phyloP scores from a whole-genome alignment of 35 echinoderm and acorn worm genomes.

The Apostichopus parvimensis region DNA sequence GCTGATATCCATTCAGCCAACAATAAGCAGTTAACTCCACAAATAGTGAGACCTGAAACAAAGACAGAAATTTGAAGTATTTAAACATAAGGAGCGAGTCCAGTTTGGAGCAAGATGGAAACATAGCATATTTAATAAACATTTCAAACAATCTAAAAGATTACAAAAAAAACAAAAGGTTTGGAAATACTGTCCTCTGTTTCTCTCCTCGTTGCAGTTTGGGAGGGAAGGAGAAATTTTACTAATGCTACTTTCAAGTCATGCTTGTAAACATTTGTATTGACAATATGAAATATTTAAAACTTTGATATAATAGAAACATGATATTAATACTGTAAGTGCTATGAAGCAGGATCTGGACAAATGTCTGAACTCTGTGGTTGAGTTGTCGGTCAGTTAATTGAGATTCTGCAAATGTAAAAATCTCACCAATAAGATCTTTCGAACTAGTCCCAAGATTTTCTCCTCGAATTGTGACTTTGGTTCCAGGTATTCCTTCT shows the following conservation, averaged over 20 bases:
- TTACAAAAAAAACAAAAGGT: too few species aligned
- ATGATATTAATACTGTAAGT: too few species aligned
- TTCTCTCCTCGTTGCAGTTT: too few species aligned
- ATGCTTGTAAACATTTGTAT: neutral
- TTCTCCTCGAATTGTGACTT: slow-evolving; percentile 94
- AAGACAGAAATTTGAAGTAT: neutral
- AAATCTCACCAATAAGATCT: slow-evolving; percentile 78
- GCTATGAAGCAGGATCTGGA: slow-evolving; percentile 57
- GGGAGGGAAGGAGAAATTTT: too few species aligned
- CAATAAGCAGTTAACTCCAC: slow-evolving; percentile 81
- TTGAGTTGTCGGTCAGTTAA: neutral
- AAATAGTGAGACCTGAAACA: slow-evolving; percentile 79
- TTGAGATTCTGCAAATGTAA: too few species aligned
- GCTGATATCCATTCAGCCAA: slow-evolving; percentile 92
- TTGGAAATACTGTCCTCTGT: too few species aligned
- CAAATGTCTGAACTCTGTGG: neutral
- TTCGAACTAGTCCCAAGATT: slow-evolving; percentile 83
- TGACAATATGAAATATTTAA: neutral
- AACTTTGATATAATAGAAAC: too few species aligned
- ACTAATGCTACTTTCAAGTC: too few species aligned
- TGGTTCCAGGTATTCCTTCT: slow-evolving; percentile 88
- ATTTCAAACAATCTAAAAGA: too few species aligned
- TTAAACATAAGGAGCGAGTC: too few species aligned
- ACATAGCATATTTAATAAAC: too few species aligned
- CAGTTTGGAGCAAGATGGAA: too few species aligned